Base-by-base conservation (phyloP, 1,140 invertebrate species). In the Ceratina japonica region DNA sequence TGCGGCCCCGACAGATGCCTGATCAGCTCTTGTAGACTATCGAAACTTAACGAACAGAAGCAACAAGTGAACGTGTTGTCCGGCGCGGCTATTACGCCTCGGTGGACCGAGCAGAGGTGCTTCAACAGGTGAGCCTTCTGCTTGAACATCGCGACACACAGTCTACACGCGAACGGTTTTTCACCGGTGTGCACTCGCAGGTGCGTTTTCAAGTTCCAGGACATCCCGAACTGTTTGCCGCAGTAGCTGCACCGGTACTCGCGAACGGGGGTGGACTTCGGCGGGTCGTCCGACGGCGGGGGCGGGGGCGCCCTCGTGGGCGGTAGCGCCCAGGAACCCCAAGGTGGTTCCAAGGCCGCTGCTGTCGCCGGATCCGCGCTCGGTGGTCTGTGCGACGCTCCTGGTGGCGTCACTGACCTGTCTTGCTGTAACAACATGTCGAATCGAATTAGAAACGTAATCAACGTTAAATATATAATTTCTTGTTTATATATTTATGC, bases 181-280 rank as follows among this genome's bases (percentile, higher is more conserved):
- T 97, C 97, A 63, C 96, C 97, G 0, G 96, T 97, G 88, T 97
- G 96, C 18, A 97, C 96, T 89, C 96, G 93, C 52, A 97, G 92
- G 92, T 97, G 96, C 62, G 96, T 97, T 90, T 97, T 97, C 81
- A 97, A 93, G 93, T 97, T 97, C 96, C 96, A 97, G 1, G 96
- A 97, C 96, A 97, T 97, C 52, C 96, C 96, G 87, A 97, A 97
- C 89, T 97, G 96, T 92, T 97, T 97, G 44, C 96, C 96, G 90
- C 96, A 97, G 90, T 97, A 97, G 89, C 95, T 96, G 88, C 96
- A 97, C 61, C 96, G 94, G 87, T 97, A 97, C 89, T 97, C 96
- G 31, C 96, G 94, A 12, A 96, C 95, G 18, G 95, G 95, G 12
- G 94, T 89, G 3, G 91, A 92, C 80, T 94, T 93, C 13, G 92